Evolutionary conservation across 2,113 vertebrate species (phyloP).

Genomic region (Rhodinocichla rosea): DNA sequence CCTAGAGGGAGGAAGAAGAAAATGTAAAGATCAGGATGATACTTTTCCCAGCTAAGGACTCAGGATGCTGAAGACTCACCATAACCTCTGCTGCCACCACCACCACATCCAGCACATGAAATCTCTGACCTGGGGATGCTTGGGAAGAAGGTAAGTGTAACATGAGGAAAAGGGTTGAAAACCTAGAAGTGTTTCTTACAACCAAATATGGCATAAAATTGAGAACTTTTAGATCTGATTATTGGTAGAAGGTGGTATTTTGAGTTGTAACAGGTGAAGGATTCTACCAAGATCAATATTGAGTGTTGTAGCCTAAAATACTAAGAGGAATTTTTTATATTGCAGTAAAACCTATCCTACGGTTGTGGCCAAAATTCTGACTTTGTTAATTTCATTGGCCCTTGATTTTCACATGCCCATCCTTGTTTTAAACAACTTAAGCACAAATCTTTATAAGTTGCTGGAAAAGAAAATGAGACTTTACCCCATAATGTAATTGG

Average conservation of each 20-base stretch:
- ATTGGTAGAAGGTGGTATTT: not conserved
- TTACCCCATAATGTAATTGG: not conserved
- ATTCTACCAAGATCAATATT: not conserved
- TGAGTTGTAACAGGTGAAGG: not conserved
- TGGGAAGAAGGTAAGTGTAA: not conserved
- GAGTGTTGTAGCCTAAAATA: not conserved
- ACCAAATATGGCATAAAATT: not conserved
- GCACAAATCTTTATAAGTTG: not conserved
- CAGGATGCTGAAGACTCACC: not conserved
- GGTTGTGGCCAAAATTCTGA: not conserved
- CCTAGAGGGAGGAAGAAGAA: not conserved
- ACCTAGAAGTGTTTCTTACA: not conserved
- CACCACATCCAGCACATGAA: not conserved
- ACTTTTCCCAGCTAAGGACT: not conserved
- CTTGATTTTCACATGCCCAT: not conserved
- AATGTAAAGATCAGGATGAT: not conserved
- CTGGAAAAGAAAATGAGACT: constrained; percentile 33
- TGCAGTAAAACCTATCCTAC: not conserved
- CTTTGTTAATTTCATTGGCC: not conserved
- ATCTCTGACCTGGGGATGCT: not conserved
- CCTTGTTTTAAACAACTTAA: not conserved
- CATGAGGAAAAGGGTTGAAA: not conserved
- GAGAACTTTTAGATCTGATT: not conserved
- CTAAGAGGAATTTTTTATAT: not conserved
- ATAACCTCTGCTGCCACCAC: not conserved